A percentile compares a stretch with the other conserved stretches of the same genome.
phyloP scores from a whole-genome alignment of 2,113 vertebrate genomes.

The Illadopsis cleaveri region DNA sequence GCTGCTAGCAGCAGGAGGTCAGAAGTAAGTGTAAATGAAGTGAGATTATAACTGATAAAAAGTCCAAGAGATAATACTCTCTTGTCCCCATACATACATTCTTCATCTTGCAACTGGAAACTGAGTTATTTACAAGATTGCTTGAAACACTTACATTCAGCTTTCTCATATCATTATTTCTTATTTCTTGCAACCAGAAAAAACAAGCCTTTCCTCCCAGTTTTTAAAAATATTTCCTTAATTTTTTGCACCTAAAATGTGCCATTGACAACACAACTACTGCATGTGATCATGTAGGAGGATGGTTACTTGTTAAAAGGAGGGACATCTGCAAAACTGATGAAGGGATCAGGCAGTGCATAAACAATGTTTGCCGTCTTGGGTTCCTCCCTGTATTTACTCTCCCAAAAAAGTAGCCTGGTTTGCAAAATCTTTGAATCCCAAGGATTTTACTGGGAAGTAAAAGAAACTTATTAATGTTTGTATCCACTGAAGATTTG shows the following conservation, averaged over 20 bases:
- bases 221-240: neutral
- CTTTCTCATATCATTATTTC: neutral
- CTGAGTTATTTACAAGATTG: neutral
- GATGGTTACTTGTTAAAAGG: neutral
- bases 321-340: neutral
- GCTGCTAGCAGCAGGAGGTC: neutral
- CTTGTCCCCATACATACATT: neutral
- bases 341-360: neutral
- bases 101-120: neutral
- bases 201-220: neutral
- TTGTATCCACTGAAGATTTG: neutral
- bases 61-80: neutral
- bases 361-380: neutral
- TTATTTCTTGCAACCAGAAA: neutral
- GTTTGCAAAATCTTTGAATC: neutral
- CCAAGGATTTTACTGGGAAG: neutral
- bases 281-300: neutral
- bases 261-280: neutral
- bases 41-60: neutral
- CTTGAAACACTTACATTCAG: neutral
- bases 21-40: neutral
- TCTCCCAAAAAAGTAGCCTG: neutral
- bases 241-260: neutral
- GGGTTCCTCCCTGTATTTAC: neutral
- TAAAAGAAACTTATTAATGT: neutral